Percentiles rank a stretch among this genome's conserved stretches.
These are phyloP conservation scores for Pandemis corylana DNA, from an alignment of 2,888 invertebrate genomes.

Conservation along the genomic window DNA sequence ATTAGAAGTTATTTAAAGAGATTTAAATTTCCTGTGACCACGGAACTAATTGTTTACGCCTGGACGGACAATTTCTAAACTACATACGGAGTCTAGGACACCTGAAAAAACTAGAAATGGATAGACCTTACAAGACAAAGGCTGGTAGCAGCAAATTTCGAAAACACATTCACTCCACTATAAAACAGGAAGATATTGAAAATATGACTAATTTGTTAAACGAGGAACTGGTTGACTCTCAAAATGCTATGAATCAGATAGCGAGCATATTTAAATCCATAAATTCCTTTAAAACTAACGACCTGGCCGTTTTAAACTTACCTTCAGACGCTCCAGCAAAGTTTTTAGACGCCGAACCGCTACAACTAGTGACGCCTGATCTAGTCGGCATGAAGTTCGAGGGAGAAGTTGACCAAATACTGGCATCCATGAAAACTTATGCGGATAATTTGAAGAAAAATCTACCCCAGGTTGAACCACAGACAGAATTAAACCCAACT, in stretches of 20 bases:
- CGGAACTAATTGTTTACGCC: not conserved
- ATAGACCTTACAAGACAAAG: slow-evolving; percentile 34
- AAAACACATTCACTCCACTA: slow-evolving; percentile 64
- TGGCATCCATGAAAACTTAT: slow-evolving; percentile 66
- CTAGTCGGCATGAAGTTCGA: slow-evolving; percentile 62
- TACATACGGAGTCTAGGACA: not conserved
- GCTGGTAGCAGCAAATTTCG: slow-evolving; percentile 55
- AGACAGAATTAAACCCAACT: slow-evolving; percentile 40
- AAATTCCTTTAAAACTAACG: slow-evolving; percentile 17
- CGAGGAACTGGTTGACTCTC: slow-evolving; percentile 69
- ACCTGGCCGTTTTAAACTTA: slow-evolving; percentile 44
- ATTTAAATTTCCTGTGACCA: not conserved
- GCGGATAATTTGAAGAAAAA: slow-evolving; percentile 69
- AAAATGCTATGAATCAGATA: slow-evolving; percentile 69
- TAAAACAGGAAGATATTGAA: slow-evolving; percentile 68
- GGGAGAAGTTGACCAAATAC: slow-evolving; percentile 65
- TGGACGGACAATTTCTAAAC: not conserved
- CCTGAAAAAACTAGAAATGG: slow-evolving; percentile 47
- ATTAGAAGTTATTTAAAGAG: no score
- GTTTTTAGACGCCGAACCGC: slow-evolving; percentile 63
- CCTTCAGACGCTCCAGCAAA: slow-evolving; percentile 63
- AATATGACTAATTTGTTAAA: slow-evolving; percentile 69
- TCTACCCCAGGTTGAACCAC: slow-evolving; percentile 48
- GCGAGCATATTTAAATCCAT: slow-evolving; percentile 63
- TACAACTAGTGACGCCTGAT: slow-evolving; percentile 67